Percentiles rank a stretch among this genome's conserved stretches.
Conservation (phyloP, 2,888 invertebrate genomes). For the Odontomyia ornata region DNA sequence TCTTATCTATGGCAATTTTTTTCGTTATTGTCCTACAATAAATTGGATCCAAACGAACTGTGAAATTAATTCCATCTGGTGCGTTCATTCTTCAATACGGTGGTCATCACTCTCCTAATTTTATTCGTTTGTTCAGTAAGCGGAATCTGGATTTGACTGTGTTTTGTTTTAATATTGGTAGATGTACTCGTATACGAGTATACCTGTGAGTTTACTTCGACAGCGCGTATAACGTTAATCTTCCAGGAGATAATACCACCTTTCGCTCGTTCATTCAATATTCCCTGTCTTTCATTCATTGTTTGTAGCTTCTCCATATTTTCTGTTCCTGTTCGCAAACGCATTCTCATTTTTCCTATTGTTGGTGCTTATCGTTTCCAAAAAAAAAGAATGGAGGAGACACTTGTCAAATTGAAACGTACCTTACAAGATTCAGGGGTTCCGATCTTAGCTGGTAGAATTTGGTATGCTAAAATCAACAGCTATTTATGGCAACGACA, state of each 20-base stretch:
- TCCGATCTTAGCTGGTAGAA: neutral
- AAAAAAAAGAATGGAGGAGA: neutral
- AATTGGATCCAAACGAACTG: slow-evolving; percentile 35
- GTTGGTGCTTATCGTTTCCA: neutral
- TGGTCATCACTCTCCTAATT: neutral
- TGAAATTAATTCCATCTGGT: slow-evolving; percentile 37
- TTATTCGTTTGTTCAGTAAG: neutral
- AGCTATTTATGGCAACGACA: neutral
- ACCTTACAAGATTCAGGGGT: neutral
- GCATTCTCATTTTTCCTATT: neutral
- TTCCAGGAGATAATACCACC: neutral
- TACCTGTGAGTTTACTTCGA: neutral
- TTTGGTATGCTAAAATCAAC: neutral
- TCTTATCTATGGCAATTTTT: neutral
- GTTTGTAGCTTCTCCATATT: neutral
- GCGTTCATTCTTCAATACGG: neutral
- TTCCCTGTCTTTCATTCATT: neutral
- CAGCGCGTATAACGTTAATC: neutral
- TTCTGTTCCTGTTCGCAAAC: too few relatives aligned
- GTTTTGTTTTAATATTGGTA: neutral
- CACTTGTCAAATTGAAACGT: neutral
- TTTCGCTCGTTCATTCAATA: neutral
- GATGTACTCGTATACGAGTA: neutral
- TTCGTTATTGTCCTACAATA: neutral
- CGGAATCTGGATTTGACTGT: neutral